Conservation (phyloP, 2,113 vertebrate genomes). For the Ptychochromis oligacanthus region DNA sequence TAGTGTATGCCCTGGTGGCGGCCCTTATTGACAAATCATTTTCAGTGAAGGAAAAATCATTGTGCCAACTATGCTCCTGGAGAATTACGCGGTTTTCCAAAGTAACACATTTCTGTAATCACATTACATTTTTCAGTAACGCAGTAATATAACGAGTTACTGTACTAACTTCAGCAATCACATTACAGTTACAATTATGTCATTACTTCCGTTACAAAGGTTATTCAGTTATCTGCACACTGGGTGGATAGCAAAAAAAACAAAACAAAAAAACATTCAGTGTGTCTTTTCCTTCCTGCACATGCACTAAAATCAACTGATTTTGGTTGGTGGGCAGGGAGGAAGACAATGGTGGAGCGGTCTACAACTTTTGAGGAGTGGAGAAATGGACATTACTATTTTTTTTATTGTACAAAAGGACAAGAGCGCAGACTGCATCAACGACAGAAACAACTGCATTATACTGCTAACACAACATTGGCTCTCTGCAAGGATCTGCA, state of each 20-base stretch:
- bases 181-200: background rate
- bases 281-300: background rate
- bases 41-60: accelerated
- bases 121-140: background rate
- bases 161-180: background rate
- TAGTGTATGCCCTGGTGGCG: background rate
- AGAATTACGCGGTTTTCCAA: too few relatives aligned
- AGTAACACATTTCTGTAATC: background rate
- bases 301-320: too few relatives aligned
- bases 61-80: too few relatives aligned
- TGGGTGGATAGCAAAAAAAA: too few relatives aligned
- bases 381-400: background rate
- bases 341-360: background rate
- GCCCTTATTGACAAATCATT: background rate
- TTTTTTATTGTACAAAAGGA: background rate
- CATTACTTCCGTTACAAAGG: accelerated
- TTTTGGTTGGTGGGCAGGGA: background rate
- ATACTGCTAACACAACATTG: background rate
- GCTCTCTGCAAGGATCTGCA: background rate
- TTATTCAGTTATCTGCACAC: background rate
- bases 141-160: background rate
- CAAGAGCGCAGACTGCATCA: background rate
- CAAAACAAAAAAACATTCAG: too few relatives aligned
- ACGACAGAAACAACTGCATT: accelerated
- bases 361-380: background rate